Percentiles rank a stretch among this genome's conserved stretches.
These are phyloP conservation scores for Leuciscus idus DNA, from an alignment of 2,113 vertebrate genomes.

Conservation along the genomic window DNA sequence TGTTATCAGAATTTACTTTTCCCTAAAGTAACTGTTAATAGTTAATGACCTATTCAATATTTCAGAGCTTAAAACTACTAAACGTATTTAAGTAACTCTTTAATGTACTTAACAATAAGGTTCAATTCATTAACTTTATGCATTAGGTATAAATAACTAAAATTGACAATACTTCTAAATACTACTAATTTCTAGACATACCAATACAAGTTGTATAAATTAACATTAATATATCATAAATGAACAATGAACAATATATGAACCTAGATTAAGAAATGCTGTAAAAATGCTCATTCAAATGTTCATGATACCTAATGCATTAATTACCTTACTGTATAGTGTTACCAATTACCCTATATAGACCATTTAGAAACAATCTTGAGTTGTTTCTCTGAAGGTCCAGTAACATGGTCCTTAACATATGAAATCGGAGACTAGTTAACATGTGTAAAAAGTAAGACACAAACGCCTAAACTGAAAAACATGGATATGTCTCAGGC, in stretches of 20 bases:
- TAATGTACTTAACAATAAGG: too few relatives aligned
- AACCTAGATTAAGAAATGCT: not conserved
- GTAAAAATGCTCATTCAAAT: not conserved
- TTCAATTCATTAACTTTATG: too few relatives aligned
- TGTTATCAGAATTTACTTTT: not conserved
- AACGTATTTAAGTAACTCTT: not conserved
- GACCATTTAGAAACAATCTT: not conserved
- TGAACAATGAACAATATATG: not conserved
- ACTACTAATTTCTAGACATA: not conserved
- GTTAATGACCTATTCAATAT: not conserved
- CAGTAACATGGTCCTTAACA: not conserved
- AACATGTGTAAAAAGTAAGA: not conserved
- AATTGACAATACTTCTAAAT: too few relatives aligned
- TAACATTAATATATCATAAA: not conserved
- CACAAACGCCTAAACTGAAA: not conserved
- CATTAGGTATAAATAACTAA: too few relatives aligned
- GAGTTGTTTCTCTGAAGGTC: not conserved
- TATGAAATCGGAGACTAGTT: not conserved
- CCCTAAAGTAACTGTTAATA: not conserved
- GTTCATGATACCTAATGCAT: not conserved
- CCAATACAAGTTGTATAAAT: not conserved
- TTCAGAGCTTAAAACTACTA: not conserved
- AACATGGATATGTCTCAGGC: not conserved
- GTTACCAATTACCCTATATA: not conserved
- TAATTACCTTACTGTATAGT: not conserved